Evolutionary conservation across 1,140 invertebrate genomes (phyloP).

Genomic region (Eciton burchellii): DNA sequence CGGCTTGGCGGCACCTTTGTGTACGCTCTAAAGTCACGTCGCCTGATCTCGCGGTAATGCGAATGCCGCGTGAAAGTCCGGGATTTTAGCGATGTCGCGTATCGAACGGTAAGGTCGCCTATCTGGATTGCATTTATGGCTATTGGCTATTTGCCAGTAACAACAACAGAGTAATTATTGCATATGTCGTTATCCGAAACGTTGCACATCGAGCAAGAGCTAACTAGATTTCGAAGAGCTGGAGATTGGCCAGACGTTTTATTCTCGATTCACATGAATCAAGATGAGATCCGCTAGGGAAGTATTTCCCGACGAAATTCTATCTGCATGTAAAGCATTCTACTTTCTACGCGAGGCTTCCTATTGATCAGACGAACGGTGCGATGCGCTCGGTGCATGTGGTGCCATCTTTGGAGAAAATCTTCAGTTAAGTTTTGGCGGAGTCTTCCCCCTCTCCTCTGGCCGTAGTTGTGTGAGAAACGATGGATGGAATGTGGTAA

Average conservation of each 20-base stretch:
- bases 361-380: slow-evolving; percentile 75
- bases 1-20: slow-evolving; percentile 75
- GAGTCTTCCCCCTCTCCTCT: slow-evolving; percentile 32
- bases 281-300: not conserved
- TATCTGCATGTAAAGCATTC: not conserved
- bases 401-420: slow-evolving; percentile 81
- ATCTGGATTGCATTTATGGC: not conserved
- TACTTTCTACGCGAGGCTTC: slow-evolving; percentile 10
- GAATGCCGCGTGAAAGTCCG: not conserved
- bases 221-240: too few species aligned
- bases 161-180: not conserved
- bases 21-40: slow-evolving; percentile 69
- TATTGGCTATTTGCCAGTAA: not conserved
- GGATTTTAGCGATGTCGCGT: not conserved
- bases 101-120: not conserved
- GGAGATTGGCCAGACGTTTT: too few species aligned
- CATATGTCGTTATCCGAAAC: not conserved
- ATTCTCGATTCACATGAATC: not conserved
- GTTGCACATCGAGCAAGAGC: not conserved
- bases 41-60: slow-evolving; percentile 49
- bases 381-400: slow-evolving; percentile 65
- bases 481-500: slow-evolving; percentile 57
- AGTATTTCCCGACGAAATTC: not conserved
- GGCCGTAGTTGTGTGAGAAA: slow-evolving; percentile 4
- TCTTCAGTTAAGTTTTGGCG: slow-evolving; percentile 72